Evolutionary conservation across 2,113 vertebrate species (phyloP), one percentile per base, ranked within the genome.

Genomic region (Sterrhoptilus dennistouni): DNA sequence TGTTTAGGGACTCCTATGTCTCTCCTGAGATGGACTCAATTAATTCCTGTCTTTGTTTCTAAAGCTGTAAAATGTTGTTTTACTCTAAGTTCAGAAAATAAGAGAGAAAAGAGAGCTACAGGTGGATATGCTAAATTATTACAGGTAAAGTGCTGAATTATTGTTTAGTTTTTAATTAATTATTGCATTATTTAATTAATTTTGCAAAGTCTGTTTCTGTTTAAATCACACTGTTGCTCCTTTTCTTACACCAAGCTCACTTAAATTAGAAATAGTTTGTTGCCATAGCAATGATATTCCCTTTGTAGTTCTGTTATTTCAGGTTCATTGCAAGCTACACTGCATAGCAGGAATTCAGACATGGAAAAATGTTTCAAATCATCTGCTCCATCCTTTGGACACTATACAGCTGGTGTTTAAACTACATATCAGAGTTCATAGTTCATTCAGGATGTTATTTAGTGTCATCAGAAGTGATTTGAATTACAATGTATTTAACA

Each of bases 181-280:
- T 33, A 90, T 59, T 95, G 15, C 71, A 68, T 88, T 60, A 36
- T 36, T 36, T 36, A 60, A 60, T 60, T 36, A 60, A 27, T 71
- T 95, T 92, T 71, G 65, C 63, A 83, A 93, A 96, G 47, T 47
- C 87, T 96, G 78, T 93, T 97, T 96, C 91, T 96, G 69, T 93
- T 97, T 97, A 95, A 97, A 95, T 89, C 54, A 72, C 50, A 54
- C 13, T 91, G 44, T 95, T 95, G 14, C 28, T 87, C 89, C 56
- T 96, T 96, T 96, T 56, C 85, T 89, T 87, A 76, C 78, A 93
- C 42, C 22, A 93, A 36, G 56, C 79, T 94, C 87, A 66, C 70
- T 95, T 92, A 88, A 94, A 94, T 96, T 82, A 94, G 90, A 97
- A 97, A 95, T 93, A 88, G 95, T 97, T 97, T 97, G 96, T 97